Conservation (phyloP, 1,140 invertebrate species). For the Stegodyphus mimosarum region DNA sequence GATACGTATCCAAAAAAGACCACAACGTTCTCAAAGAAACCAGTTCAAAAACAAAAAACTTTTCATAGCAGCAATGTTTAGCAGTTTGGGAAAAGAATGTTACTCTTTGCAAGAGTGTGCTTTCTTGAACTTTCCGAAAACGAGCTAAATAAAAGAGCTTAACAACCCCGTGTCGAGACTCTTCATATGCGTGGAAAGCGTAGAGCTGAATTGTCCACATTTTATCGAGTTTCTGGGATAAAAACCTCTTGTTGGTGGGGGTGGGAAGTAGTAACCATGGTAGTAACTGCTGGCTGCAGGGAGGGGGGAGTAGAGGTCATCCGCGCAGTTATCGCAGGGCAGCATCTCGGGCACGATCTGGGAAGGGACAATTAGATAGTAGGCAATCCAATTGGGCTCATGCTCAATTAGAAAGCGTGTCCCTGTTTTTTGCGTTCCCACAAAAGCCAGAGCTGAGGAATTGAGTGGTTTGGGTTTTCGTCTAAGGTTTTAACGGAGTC, state of each 20-base stretch:
- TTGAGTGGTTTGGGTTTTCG: not conserved
- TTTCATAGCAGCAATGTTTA: too few species aligned
- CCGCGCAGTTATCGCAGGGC: constrained; percentile 6
- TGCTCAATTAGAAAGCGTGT: constrained; percentile 38
- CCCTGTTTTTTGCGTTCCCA: not conserved
- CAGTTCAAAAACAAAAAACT: too few species aligned
- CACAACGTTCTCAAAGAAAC: too few species aligned
- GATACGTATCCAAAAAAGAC: too few species aligned
- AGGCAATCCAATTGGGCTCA: constrained; percentile 22
- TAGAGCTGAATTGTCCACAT: constrained; percentile 26
- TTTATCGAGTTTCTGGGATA: constrained; percentile 32
- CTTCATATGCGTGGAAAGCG: constrained; percentile 12
- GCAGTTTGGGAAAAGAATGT: too few species aligned
- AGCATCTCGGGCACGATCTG: constrained; percentile 26
- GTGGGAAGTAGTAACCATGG: too few species aligned
- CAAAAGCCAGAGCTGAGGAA: not conserved
- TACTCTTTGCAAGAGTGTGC: not conserved
- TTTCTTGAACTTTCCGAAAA: constrained; percentile 14
- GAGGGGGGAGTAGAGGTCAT: not conserved
- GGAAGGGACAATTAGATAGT: constrained; percentile 36
- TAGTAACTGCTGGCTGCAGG: not conserved
- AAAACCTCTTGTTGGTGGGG: not conserved
- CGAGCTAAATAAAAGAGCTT: constrained; percentile 20
- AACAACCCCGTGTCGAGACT: constrained; percentile 14
- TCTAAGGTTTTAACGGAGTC: too few species aligned